Evolutionary conservation across 2,888 invertebrate genomes (phyloP).

Genomic region (Galerucella calmariensis): DNA sequence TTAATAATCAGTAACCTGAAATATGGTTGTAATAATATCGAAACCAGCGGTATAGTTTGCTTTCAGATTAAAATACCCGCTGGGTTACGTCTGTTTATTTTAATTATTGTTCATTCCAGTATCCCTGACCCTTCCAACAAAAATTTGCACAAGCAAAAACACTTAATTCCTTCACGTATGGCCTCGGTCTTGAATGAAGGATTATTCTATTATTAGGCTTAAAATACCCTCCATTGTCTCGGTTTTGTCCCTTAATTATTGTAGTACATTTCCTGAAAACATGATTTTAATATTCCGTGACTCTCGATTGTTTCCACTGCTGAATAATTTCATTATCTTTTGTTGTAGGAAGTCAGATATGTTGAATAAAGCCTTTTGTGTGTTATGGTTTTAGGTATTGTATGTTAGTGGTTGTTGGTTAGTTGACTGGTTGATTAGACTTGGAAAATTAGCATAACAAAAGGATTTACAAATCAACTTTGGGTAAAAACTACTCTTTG

Average conservation of each 20-base stretch:
- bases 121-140: constrained; percentile 1
- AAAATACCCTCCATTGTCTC: constrained; percentile 31
- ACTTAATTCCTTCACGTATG: constrained; percentile 12
- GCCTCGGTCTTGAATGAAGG: constrained; percentile 27
- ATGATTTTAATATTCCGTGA: constrained; percentile 44
- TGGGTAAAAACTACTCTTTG: neutral
- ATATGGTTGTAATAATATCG: too few relatives aligned
- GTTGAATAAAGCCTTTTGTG: constrained; percentile 34
- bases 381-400: constrained; percentile 25
- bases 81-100: neutral
- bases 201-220: constrained; percentile 33
- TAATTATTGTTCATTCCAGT: neutral
- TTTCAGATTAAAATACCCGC: too few relatives aligned
- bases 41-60: too few relatives aligned
- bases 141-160: constrained; percentile 3
- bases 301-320: constrained; percentile 35
- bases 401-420: constrained; percentile 10
- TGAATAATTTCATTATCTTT: constrained; percentile 43
- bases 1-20: too few relatives aligned
- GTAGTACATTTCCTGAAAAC: constrained; percentile 39
- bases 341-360: constrained; percentile 34
- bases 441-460: constrained; percentile 14
- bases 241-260: constrained; percentile 36
- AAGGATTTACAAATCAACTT: neutral
- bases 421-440: constrained; percentile 24